Percentiles rank a stretch among this genome's conserved stretches.
Conservation (phyloP, 2,888 invertebrate species). For the Marronus borbonicus region DNA sequence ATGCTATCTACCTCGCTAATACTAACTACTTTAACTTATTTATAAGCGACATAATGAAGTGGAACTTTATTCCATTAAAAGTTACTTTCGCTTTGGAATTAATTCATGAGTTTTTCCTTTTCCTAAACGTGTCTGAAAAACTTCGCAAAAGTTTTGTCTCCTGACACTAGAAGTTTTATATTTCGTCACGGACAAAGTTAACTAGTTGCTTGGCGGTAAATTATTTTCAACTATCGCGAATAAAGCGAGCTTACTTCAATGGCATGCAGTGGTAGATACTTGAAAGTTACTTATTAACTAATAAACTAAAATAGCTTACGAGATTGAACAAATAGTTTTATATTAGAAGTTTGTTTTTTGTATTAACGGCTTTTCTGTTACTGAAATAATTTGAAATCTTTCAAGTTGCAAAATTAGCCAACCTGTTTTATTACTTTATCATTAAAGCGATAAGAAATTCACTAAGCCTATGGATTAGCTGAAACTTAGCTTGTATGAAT, state of each 20-base stretch:
- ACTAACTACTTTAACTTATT: not conserved
- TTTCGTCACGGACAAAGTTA: not conserved
- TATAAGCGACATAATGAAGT: conserved; percentile 6
- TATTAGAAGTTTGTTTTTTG: not conserved
- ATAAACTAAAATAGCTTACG: not conserved
- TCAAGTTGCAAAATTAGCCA: not conserved
- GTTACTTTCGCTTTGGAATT: conserved; percentile 5
- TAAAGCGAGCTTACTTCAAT: not conserved
- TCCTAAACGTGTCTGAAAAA: conserved; percentile 3
- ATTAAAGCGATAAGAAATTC: not conserved
- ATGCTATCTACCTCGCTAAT: too few relatives aligned
- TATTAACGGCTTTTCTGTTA: not conserved
- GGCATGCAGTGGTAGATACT: not conserved
- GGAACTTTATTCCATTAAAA: conserved; percentile 13
- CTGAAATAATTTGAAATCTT: not conserved
- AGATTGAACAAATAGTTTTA: not conserved
- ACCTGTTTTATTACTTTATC: not conserved
- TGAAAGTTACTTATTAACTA: not conserved
- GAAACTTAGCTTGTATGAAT: not conserved
- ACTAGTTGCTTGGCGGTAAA: not conserved
- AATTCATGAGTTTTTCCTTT: conserved; percentile 16
- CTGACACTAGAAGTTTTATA: conserved; percentile 5
- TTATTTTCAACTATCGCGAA: conserved; percentile 3
- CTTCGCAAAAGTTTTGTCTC: conserved; percentile 6
- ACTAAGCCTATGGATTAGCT: not conserved